Base-by-base conservation (phyloP, 2,113 vertebrate species). In the Marmota flaviventris region DNA sequence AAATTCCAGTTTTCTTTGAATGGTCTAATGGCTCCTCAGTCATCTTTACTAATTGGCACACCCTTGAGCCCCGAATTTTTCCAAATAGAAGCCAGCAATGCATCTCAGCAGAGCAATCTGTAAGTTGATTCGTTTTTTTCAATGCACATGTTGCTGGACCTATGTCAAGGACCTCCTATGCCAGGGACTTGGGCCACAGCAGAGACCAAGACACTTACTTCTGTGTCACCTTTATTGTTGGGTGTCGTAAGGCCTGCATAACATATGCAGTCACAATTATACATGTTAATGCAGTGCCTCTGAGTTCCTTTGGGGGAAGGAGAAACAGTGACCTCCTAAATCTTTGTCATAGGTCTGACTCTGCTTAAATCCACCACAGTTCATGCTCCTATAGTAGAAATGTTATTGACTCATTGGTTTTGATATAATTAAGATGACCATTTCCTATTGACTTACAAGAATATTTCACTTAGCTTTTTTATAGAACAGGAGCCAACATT, bases 21-120 rank as follows among this genome's bases (percentile, higher is more conserved):
- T 99, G 99, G 99, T 99, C 99, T 37, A 99, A 99, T 90, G 97
- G 98, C 42, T 99, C 99, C 14, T 96, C 98, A 4, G 98, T 99
- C 53, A 98, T 98, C 89, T 98, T 99, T 92, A 99, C 99, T 69
- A 98, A 98, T 63, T 99, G 99, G 99, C 97, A 99, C 92, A 98
- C 97, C 85, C 98, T 99, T 95, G 99, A 99, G 32, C 99, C 99
- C 61, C 98, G 98, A 48, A 97, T 98, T 96, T 98, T 98, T 89
- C 96, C 98, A 94, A 98, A 96, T 17, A 97, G 97, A 92, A 98
- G 94, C 73, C 95, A 98, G 2, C 97, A 99, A 72, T 99, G 99
- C 92, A 98, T 99, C 96, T 99, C 99, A 92, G 98, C 98, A 77
- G 98, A 99, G 92, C 96, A 85, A 90, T 87, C 98, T 98, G 99